Evolutionary conservation across 2,888 invertebrate genomes (phyloP).

Genomic region (Stratiomys singularior): DNA sequence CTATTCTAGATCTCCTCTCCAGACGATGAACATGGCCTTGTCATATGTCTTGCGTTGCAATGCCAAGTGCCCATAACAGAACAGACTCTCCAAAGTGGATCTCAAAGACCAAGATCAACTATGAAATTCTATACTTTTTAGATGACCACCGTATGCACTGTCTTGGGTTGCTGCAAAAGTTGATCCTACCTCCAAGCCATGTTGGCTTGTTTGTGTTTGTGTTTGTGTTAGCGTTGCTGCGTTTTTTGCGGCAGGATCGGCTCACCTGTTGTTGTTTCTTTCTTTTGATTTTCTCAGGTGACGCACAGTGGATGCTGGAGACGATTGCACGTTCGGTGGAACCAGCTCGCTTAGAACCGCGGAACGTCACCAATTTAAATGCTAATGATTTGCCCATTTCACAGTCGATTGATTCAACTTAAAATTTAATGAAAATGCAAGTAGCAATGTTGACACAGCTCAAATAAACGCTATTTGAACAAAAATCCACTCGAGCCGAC

Average conservation of each 20-base stretch:
- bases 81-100: constrained; percentile 19
- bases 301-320: not conserved
- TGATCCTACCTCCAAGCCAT: constrained; percentile 9
- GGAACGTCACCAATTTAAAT: too few species aligned
- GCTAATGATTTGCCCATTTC: too few species aligned
- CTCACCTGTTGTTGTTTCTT: constrained; percentile 33
- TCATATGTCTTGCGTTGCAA: constrained; percentile 45
- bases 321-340: too few species aligned
- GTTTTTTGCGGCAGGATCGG: not conserved
- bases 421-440: too few species aligned
- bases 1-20: constrained; percentile 34
- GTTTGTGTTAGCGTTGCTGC: not conserved
- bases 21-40: constrained; percentile 44
- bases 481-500: too few species aligned
- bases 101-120: constrained; percentile 45
- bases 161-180: not conserved
- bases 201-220: not conserved
- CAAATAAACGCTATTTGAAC: too few species aligned
- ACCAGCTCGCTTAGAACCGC: too few species aligned
- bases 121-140: constrained; percentile 44
- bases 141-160: constrained; percentile 34
- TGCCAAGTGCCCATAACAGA: constrained; percentile 41
- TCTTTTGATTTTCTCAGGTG: not conserved
- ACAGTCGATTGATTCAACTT: too few species aligned
- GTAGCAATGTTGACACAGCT: too few species aligned